phyloP scores from a whole-genome alignment of 2,113 vertebrate genomes.

The Phylloscopus trochiloides region DNA sequence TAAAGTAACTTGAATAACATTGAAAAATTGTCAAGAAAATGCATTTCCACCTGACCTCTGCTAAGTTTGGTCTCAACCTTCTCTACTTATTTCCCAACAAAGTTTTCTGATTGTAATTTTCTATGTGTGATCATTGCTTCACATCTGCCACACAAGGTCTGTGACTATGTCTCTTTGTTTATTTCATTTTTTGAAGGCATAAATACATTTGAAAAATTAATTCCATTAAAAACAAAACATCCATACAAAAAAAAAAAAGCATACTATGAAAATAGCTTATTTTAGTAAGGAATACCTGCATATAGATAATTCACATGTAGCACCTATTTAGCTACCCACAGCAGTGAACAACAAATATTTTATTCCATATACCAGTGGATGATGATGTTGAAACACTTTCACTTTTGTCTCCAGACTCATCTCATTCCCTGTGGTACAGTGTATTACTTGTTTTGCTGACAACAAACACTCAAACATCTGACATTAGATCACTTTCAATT shows the following conservation, averaged over 20 bases:
- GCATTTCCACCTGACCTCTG: neutral
- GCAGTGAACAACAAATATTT: conserved; percentile 39
- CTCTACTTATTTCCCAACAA: neutral
- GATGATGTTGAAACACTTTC: neutral
- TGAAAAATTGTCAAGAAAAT: neutral
- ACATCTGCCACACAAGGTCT: rapidly evolving
- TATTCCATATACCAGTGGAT: neutral
- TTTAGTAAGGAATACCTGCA: neutral
- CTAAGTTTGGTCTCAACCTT: neutral
- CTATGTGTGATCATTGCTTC: neutral
- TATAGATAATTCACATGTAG: neutral
- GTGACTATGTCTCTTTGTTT: neutral
- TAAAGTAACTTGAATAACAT: neutral
- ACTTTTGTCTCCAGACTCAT: conserved; percentile 10
- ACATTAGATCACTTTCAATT: conserved; percentile 72
- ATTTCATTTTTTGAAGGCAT: neutral
- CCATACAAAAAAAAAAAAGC: neutral
- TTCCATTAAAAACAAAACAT: neutral
- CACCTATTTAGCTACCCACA: neutral
- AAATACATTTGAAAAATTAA: neutral
- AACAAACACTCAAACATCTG: conserved; percentile 54
- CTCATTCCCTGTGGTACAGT: neutral
- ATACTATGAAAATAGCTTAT: neutral
- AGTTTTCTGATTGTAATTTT: neutral
- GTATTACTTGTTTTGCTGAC: conserved; percentile 62